Evolutionary conservation across 1,140 invertebrate genomes (phyloP).

Genomic region (Coenobita brevimanus): DNA sequence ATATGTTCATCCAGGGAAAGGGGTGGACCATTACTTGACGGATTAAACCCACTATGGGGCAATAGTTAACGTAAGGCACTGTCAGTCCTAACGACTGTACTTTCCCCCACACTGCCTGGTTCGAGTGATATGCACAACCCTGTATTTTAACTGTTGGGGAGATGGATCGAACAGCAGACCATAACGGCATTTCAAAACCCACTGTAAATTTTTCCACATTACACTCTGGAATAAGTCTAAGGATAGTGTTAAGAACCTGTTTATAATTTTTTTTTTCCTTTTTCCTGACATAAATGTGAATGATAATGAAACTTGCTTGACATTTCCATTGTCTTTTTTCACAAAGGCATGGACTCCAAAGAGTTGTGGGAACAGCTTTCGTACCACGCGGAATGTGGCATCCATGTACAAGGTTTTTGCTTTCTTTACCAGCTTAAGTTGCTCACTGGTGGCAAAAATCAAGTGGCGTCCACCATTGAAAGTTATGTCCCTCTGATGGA

Average conservation of each 20-base stretch:
- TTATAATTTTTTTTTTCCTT: not conserved
- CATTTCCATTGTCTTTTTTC: not conserved
- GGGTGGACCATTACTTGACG: not conserved
- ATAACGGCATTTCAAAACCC: conserved; percentile 1
- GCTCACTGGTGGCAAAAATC: not conserved
- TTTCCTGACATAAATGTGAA: not conserved
- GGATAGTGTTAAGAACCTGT: not conserved
- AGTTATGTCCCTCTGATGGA: not conserved
- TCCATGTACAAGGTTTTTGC: not conserved
- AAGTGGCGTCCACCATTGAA: not conserved
- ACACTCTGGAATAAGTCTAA: not conserved
- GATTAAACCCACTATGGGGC: not conserved
- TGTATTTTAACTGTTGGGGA: not conserved
- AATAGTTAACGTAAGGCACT: not conserved
- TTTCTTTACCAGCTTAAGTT: not conserved
- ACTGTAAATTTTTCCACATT: not conserved
- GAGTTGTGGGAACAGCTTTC: not conserved
- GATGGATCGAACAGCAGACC: not conserved
- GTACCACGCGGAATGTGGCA: conserved; percentile 4
- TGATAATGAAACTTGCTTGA: not conserved
- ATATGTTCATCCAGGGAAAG: not conserved
- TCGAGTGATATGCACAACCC: conserved; percentile 3
- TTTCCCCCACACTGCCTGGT: not conserved
- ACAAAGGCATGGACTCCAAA: conserved; percentile 4
- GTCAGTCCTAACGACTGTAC: not conserved